Conservation (phyloP, 2,113 vertebrate species). For the Raja brachyura region DNA sequence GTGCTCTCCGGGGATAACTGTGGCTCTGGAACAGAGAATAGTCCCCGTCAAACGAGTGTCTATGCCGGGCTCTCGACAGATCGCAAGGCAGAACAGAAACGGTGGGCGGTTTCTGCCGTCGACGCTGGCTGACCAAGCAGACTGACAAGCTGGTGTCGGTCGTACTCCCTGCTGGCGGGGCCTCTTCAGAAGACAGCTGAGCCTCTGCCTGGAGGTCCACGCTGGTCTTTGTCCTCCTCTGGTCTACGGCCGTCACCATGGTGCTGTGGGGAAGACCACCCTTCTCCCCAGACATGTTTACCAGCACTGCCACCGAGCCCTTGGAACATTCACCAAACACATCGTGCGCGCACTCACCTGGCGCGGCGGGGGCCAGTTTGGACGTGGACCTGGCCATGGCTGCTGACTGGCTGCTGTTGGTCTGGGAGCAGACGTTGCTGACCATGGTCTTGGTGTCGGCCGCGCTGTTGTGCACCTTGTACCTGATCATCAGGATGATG, state of each 20-base stretch:
- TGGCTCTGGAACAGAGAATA: constrained; percentile 90
- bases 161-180: constrained; percentile 63
- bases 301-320: not conserved
- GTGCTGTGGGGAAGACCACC: not conserved
- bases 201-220: constrained; percentile 53
- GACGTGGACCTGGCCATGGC: constrained; percentile 53
- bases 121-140: constrained; percentile 60
- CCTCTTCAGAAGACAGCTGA: constrained; percentile 60
- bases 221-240: not conserved
- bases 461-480: constrained; percentile 71
- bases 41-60: constrained; percentile 85
- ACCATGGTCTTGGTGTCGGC: constrained; percentile 55
- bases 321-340: not conserved
- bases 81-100: constrained; percentile 62
- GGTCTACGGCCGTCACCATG: not conserved
- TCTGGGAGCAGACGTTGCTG: constrained; percentile 74
- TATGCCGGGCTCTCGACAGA: constrained; percentile 75
- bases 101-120: constrained; percentile 57
- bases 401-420: constrained; percentile 63
- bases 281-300: not conserved
- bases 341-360: constrained; percentile 17
- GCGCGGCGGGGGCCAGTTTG: constrained; percentile 49
- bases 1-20: constrained; percentile 84
- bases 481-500: constrained; percentile 89
- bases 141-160: constrained; percentile 76